Evolutionary conservation across 2,797 vertebrate species (phyloP).

Genomic region (Chelonia mydas): DNA sequence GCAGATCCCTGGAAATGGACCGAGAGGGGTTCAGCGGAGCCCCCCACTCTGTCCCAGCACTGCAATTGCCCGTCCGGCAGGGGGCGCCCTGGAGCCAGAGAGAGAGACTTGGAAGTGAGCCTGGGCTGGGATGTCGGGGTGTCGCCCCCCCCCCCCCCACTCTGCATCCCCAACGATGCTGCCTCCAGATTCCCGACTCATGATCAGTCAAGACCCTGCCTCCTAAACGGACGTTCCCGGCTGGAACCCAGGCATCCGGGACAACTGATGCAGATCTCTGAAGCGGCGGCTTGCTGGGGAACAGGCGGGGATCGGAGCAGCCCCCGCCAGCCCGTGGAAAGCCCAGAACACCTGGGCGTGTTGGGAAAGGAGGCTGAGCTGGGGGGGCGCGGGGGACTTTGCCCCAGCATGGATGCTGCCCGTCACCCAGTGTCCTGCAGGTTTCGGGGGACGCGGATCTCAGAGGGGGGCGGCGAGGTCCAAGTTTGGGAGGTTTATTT

Average conservation of each 20-base stretch:
- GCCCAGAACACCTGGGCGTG: background rate
- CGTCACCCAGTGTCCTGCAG: background rate
- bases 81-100: background rate
- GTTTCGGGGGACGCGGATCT: background rate
- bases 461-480: background rate
- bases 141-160: background rate
- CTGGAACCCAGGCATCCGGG: background rate
- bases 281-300: background rate
- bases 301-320: background rate
- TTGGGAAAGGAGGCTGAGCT: background rate
- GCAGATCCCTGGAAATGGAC: background rate
- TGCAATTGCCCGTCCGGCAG: background rate
- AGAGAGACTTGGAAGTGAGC: background rate
- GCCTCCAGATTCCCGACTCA: background rate
- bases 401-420: background rate
- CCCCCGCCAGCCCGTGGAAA: background rate
- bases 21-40: background rate
- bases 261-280: conserved; percentile 7
- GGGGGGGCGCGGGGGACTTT: background rate
- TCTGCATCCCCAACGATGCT: background rate
- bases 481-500: background rate
- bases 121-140: background rate
- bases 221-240: background rate
- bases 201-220: background rate
- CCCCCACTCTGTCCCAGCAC: background rate